Conservation (phyloP, 2,888 invertebrate genomes). For the Diogma glabrata region DNA sequence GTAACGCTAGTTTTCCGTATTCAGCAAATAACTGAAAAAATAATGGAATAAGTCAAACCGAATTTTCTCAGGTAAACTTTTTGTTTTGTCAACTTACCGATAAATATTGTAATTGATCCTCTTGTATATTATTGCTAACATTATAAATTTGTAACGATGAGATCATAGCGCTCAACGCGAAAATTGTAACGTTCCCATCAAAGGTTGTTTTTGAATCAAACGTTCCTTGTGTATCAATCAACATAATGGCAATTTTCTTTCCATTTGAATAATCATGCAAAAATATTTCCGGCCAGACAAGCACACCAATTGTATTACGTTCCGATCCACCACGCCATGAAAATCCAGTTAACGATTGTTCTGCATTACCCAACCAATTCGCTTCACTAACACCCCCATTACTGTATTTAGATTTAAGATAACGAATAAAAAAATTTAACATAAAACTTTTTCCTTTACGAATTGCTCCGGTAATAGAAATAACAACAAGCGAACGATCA, state of each 20-base stretch:
- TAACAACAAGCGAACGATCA: constrained; percentile 5
- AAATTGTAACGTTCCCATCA: constrained; percentile 12
- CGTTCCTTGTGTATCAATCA: constrained; percentile 15
- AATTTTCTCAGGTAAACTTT: no score
- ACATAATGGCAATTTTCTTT: constrained; percentile 10
- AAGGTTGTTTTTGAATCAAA: constrained; percentile 12
- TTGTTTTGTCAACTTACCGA: constrained; percentile 3
- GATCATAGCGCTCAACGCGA: constrained; percentile 14
- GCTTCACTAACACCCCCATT: neutral
- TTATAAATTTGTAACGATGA: constrained; percentile 14
- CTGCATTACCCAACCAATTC: constrained; percentile 12
- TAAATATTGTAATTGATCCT: constrained; percentile 14
- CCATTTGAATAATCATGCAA: constrained; percentile 12
- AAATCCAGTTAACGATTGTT: constrained; percentile 13
- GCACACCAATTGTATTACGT: constrained; percentile 11
- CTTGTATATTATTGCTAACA: constrained; percentile 13
- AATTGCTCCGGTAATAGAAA: constrained; percentile 13
- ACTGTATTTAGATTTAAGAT: constrained; percentile 6
- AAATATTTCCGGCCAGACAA: constrained; percentile 14
- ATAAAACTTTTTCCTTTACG: constrained; percentile 14
- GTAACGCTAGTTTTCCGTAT: constrained; percentile 11
- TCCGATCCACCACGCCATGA: constrained; percentile 12
- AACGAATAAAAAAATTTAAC: constrained; percentile 12
- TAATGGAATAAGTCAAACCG: no score
- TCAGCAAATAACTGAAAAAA: constrained; percentile 10